Base-by-base conservation (phyloP, 35 echinoderm and acorn worm genomes). In the Ptychodera flava region DNA sequence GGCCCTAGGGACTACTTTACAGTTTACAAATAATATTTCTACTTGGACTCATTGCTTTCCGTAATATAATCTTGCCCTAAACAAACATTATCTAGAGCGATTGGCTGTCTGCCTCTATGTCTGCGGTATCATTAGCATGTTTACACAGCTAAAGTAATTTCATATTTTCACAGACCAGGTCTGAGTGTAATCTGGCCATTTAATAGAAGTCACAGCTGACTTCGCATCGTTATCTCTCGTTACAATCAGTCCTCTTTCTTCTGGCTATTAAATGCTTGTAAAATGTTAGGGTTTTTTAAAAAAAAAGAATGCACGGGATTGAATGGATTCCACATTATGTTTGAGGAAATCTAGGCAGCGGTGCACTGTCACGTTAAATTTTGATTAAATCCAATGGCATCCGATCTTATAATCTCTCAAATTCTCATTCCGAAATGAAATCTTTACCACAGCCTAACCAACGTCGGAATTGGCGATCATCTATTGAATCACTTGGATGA, bases 21-120 rank as follows among this genome's bases (percentile, higher is more conserved):
- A 64, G 22, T 64, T 64, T 64, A 64, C 45, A 64, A 64, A 64
- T 64, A 64, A 64, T 64, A 64, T 64, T 64, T 64, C 45, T 64
- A 64, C 45, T 64, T 64, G 6, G 22, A 64, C 6, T 64, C 45
- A 22, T 64, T 64, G 45, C 45, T 64, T 64, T 64, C 22, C 22
- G 45, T 64, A 64, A 64, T 64, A 64, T 64, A 64, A 64, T 64
- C 45, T 64, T 64, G 45, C 45, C 45, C 45, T 64, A 64, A 64
- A 64, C 22, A 64, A 64, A 64, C 45, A 64, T 64, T 64, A 64
- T 64, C 45, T 6, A 64, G 22, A 22, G 45, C 22, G 45, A 64
- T 64, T n/a, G 22, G 45, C 45, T 64, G 45, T 64, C 45, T 64
- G 45, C 45, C 22, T 22, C 45, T 22, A 22, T 12, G 6, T 64